Base-by-base conservation (phyloP, 2,888 invertebrate genomes). In the Aspidiotus rigidus region DNA sequence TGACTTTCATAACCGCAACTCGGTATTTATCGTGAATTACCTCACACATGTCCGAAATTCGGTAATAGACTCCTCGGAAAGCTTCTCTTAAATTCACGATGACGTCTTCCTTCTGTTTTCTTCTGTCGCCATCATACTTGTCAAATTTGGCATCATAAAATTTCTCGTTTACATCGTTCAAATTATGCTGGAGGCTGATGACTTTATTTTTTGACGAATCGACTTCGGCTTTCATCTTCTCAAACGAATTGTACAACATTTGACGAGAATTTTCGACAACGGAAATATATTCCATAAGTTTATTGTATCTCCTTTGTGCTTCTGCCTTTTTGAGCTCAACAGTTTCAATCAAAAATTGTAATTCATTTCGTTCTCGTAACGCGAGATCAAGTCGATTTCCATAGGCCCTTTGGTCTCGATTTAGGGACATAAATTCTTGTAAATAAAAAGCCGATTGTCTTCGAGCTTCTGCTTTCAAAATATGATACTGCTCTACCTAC, bases 11-110 rank as follows among this genome's bases (percentile, higher is more conserved):
- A 76, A 97, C 93, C 56, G 96, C 94, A 70, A 97, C 91, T 80
- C 98, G 97, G 82, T 96, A 99, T 40, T 94, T 86, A 80, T 97
- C 96, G 81, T 99, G 98, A 61, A 95, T 94, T 1, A 98, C 98
- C 79, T 98, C 95, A 79, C 98, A 99, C 89, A 98, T 92, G 80
- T 99, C 97, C 74, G 98, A 93, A 88, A 99, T 90, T 63, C 99
- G 87, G 78, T 98, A 99, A 80, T 92, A 94, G 77, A 97, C 97
- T 71, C 98, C 99, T n/a, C 70, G 71, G 74, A 93, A 98, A 74
- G 97, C 88, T 69, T 93, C 84, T 80, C 97, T 97, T 78, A 99
- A 92, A 77, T 93, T 89, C 79, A 99, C 98, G 42, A 99, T 93
- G 75, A 99, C 92, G 82, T 99, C 98, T 76, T 94, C 93, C 77